Evolutionary conservation across 2,113 vertebrate genomes (phyloP).

Genomic region (Sarotherodon lohbergeri): DNA sequence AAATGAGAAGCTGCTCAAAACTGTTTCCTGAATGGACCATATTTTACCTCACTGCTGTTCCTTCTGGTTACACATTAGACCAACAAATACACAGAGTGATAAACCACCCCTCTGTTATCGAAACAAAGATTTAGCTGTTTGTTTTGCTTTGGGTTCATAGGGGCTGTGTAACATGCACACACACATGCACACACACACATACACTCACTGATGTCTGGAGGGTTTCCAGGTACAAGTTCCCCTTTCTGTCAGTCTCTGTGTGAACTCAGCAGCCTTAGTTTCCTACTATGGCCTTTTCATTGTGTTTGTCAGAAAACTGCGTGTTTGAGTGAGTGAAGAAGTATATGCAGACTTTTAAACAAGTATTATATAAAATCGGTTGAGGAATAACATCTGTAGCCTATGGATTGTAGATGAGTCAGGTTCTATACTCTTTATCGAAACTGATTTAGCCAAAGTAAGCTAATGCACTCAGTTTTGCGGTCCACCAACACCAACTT

Average conservation of each 20-base stretch:
- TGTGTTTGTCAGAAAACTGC: not conserved
- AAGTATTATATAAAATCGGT: not conserved
- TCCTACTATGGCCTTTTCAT: not conserved
- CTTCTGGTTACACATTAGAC: not conserved
- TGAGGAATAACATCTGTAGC: not conserved
- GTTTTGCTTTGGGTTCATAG: slow-evolving; percentile 33
- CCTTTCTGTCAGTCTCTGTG: not conserved
- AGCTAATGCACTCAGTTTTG: not conserved
- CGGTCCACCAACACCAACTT: not conserved
- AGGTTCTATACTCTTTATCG: not conserved
- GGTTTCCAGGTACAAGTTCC: not conserved
- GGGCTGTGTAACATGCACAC: not conserved
- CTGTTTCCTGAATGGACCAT: not conserved
- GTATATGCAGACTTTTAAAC: not conserved
- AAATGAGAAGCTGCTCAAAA: not conserved
- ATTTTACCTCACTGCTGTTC: not conserved
- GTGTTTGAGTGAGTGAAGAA: not conserved
- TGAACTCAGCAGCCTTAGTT: not conserved
- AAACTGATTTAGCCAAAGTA: not conserved
- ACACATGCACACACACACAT: not conserved
- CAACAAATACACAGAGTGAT: not conserved
- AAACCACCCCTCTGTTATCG: slow-evolving; percentile 5
- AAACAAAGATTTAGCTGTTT: slow-evolving; percentile 29
- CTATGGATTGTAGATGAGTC: not conserved
- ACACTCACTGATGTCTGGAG: not conserved